Evolutionary conservation across 2,113 vertebrate genomes (phyloP), one percentile per base, ranked within the genome.

Genomic region (Fregata magnificens): DNA sequence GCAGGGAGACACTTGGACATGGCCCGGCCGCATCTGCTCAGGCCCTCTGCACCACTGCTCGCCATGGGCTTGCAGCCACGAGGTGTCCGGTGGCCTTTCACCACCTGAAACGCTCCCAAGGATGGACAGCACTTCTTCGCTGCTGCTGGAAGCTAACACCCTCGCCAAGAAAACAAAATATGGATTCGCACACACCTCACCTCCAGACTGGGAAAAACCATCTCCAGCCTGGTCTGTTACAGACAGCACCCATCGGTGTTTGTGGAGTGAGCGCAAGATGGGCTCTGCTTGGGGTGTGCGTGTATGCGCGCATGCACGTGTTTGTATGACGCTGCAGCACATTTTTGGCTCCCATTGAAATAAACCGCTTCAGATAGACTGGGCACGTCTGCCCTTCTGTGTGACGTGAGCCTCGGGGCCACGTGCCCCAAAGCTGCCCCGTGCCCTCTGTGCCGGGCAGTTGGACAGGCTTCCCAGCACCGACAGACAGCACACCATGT

Each of bases 401-500:
- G 6, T 19, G 71, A 25, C 18, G 31, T 10, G 44, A 34, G 29
- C n/a, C 31, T 5, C 2, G 2, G 65, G n/a, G 40, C 53, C 52
- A 15, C 8, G 5, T 3, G 18, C 53, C 44, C 44, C 29, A 13
- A 25, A 49, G n/a, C 29, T 29, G 31, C 55, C 22, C 29, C 5
- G 0, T 14, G 38, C 28, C 36, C 62, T 16, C 38, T 8, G 13
- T 71, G 42, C 58, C 3, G 2, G 18, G 31, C 40, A n/a, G 53
- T 6, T 3, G 7, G 77, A 38, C 15, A 6, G 34, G 26, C 24
- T 13, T 19, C 15, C 45, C 8, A 2, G 42, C 36, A 52, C 29
- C 17, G 55, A 31, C 44, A 45, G 52, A 7, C 28, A 66, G 13
- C 31, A 14, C 8, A 5, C 8, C 1, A 0, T 0, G 3, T 13